Conservation (phyloP, 2,797 vertebrate species). For the Enteromius viviparus region DNA sequence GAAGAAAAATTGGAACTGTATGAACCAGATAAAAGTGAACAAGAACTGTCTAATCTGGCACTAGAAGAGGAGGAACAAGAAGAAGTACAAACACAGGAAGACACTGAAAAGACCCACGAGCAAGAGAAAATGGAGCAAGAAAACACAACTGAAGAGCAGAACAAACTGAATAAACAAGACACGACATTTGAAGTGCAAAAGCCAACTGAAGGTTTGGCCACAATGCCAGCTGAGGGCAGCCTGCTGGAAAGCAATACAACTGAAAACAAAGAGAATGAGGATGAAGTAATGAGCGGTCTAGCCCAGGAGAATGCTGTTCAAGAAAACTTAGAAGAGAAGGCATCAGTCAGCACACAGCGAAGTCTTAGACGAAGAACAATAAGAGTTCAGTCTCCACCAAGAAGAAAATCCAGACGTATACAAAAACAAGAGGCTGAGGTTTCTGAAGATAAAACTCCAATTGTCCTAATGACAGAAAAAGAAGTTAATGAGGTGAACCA, state of each 20-base stretch:
- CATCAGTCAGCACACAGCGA: neutral
- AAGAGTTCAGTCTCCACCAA: constrained; percentile 6
- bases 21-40: neutral
- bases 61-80: neutral
- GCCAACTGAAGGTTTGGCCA: neutral
- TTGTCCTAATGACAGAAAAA: neutral
- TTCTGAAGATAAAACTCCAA: constrained; percentile 10
- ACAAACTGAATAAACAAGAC: neutral
- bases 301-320: neutral
- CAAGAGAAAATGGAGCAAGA: constrained; percentile 27
- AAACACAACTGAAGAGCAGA: neutral
- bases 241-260: neutral
- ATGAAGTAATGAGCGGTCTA: neutral
- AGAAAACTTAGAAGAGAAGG: constrained; percentile 4
- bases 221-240: neutral
- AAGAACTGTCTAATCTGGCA: neutral
- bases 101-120: neutral
- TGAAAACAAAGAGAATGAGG: neutral
- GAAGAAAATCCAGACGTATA: constrained; percentile 26
- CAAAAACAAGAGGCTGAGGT: neutral
- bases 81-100: neutral
- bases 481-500: neutral
- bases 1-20: neutral
- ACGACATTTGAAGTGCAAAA: neutral
- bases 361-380: constrained; percentile 40